These are phyloP conservation scores for Pararge aegeria DNA, from an alignment of 1,140 invertebrate species.

Conservation along the genomic window DNA sequence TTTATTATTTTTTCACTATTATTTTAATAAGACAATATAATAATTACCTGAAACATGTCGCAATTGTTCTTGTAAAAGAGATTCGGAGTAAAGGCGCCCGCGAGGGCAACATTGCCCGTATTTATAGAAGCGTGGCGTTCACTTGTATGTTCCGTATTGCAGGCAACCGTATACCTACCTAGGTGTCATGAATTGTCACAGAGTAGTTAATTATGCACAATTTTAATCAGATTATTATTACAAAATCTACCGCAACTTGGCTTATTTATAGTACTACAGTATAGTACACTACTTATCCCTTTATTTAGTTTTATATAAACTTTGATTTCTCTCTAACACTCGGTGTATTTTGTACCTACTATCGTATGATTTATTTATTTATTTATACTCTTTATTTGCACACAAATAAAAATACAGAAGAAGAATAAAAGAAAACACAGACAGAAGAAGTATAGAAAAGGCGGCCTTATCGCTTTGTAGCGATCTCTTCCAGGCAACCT, in stretches of 20 bases:
- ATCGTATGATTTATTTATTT: too few species aligned
- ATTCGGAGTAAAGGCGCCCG: slow-evolving; percentile 43
- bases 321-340: too few species aligned
- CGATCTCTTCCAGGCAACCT: too few species aligned
- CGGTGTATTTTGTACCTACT: too few species aligned
- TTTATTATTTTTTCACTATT: background rate
- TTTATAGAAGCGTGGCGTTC: slow-evolving; percentile 68
- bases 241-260: background rate
- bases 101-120: slow-evolving; percentile 41
- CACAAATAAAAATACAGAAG: too few species aligned
- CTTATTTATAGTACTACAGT: too few species aligned
- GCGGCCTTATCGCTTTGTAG: too few species aligned
- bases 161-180: slow-evolving; percentile 6
- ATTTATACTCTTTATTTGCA: too few species aligned
- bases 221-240: background rate
- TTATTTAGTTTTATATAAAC: too few species aligned
- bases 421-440: too few species aligned
- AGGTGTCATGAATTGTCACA: slow-evolving; percentile 16
- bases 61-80: slow-evolving; percentile 49
- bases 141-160: slow-evolving; percentile 55
- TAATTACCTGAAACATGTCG: slow-evolving; percentile 59
- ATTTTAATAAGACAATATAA: slow-evolving; percentile 1
- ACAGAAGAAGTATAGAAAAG: too few species aligned
- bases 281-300: too few species aligned
- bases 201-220: slow-evolving; percentile 11